Base-by-base conservation (phyloP, 2,888 invertebrate genomes). In the Cephus pygmeus region DNA sequence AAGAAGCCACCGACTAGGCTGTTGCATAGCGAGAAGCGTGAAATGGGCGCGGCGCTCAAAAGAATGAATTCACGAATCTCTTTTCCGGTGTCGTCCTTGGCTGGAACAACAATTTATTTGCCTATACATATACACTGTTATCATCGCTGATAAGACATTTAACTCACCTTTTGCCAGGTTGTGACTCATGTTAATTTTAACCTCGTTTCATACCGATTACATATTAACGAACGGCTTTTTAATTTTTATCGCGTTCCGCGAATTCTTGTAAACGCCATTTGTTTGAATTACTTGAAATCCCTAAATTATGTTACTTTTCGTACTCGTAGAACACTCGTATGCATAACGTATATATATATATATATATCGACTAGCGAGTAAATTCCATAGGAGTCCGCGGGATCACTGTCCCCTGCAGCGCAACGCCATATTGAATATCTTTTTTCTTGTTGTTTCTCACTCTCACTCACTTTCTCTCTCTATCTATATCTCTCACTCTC, bases 161-260 rank as follows among this genome's bases (percentile, higher is more conserved):
- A 71, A 40, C 36, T 78, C 75, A 76, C 78, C 76, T 78, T 76
- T 56, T 76, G 71, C 68, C 76, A 68, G 56, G 71, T 23, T 77
- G 71, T 81, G 82, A 81, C 78, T 83, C 81, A 81, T 68, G 77
- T 34, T 80, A 79, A 81, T 82, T 83, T 81, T 76, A 82, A 81
- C 73, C 73, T 35, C 69, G 76, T 78, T 79, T 69, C 73, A 15
- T 69, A 77, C 56, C 75, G 73, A 34, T 79, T 76, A 73, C 74
- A 75, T 76, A 34, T 34, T 71, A 33, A 71, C 71, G 74, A 74
- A 68, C 36, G 73, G 34, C 35, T 76, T 35, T 69, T 56, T 23
- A 75, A 40, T 35, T 34, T 78, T 78, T 78, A 75, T 73, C 75
- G 33, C 9, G 31, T 23, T 23, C 9, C 6, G 56, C 23, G 2